Conservation (phyloP, 2,888 invertebrate genomes). For the Rhaphigaster nebulosa region DNA sequence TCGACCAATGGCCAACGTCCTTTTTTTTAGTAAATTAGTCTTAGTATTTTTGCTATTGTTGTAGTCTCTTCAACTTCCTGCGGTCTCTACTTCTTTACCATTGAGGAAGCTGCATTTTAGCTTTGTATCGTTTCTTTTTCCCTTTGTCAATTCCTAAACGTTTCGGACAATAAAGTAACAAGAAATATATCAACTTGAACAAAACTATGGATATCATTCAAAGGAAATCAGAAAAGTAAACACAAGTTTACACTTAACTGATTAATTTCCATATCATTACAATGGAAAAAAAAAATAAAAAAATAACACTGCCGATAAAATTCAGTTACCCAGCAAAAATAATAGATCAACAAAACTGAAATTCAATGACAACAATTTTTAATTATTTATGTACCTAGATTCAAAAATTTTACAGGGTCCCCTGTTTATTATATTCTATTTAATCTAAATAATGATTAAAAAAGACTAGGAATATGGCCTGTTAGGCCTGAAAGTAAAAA, state of each 20-base stretch:
- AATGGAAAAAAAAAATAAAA: too few species aligned
- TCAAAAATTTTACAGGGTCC: too few species aligned
- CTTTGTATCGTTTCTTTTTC: not conserved
- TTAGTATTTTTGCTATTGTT: constrained; percentile 38
- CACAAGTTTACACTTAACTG: not conserved
- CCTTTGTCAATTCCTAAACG: constrained; percentile 19
- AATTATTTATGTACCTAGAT: too few species aligned
- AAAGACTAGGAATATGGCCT: too few species aligned
- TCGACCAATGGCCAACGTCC: constrained; percentile 28
- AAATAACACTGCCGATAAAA: too few species aligned
- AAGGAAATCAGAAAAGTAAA: not conserved
- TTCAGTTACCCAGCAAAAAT: too few species aligned
- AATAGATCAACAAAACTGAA: too few species aligned
- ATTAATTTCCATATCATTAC: too few species aligned
- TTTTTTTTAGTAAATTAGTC: constrained; percentile 18
- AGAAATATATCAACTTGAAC: not conserved
- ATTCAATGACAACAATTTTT: too few species aligned
- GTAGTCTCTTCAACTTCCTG: constrained; percentile 15
- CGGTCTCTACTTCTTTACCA: constrained; percentile 9
- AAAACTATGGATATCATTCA: not conserved
- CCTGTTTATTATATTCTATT: too few species aligned
- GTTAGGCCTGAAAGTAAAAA: too few species aligned
- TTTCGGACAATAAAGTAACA: not conserved
- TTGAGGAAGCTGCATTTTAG: constrained; percentile 30
- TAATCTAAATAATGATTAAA: too few species aligned